phyloP scores from a whole-genome alignment of 2,888 invertebrate species.

The Stegophylla sp. region DNA sequence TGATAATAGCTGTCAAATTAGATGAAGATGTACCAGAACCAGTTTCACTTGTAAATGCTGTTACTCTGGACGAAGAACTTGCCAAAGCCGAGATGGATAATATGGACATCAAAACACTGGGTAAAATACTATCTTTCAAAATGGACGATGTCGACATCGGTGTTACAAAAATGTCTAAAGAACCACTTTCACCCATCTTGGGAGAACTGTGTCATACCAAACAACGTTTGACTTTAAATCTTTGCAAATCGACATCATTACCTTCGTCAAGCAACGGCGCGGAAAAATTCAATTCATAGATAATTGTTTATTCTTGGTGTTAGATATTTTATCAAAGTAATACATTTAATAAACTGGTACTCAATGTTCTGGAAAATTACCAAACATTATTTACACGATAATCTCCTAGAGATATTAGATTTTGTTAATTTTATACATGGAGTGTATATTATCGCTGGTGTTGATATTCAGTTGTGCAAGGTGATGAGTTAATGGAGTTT shows the following conservation, averaged over 20 bases:
- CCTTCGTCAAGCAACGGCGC: not conserved
- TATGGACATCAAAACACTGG: slow-evolving; percentile 47
- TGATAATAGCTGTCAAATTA: slow-evolving; percentile 24
- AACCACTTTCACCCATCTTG: slow-evolving; percentile 64
- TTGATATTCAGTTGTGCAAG: not conserved
- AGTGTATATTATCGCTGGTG: not conserved
- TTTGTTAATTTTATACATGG: slow-evolving; percentile 31
- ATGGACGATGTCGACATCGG: slow-evolving; percentile 13
- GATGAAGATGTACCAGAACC: slow-evolving; percentile 46
- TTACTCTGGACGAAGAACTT: slow-evolving; percentile 42
- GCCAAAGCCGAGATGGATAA: slow-evolving; percentile 55
- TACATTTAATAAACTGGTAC: not conserved
- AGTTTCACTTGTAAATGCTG: not conserved
- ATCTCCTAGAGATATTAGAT: not conserved
- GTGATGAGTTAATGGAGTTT: not conserved
- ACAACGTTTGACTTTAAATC: slow-evolving; percentile 75
- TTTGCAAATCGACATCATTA: slow-evolving; percentile 63
- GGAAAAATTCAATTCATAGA: slow-evolving; percentile 20
- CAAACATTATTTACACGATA: slow-evolving; percentile 35
- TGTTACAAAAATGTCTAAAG: slow-evolving; percentile 13
- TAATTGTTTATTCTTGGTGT: not conserved
- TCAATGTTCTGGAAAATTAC: slow-evolving; percentile 16
- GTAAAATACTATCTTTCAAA: slow-evolving; percentile 40
- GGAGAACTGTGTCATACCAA: slow-evolving; percentile 78
- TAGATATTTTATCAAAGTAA: not conserved